Conservation (phyloP, 2,113 vertebrate genomes). For the Mastomys coucha region DNA sequence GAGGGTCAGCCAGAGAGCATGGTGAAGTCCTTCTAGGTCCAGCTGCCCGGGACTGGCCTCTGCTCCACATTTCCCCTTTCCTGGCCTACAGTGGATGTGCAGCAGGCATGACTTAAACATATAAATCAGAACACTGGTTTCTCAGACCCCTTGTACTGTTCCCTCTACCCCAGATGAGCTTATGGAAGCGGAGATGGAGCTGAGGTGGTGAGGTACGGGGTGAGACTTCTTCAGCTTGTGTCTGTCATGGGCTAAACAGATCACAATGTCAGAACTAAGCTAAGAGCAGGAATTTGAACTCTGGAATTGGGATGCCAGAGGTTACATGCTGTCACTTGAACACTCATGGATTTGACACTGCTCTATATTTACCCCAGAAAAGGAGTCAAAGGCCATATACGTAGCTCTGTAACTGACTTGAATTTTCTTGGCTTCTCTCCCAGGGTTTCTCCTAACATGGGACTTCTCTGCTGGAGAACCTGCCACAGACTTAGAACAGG, state of each 20-base stretch:
- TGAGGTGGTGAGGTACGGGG: not conserved
- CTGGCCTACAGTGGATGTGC: not conserved
- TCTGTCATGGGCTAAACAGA: not conserved
- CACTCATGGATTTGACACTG: not conserved
- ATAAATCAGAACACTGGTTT: not conserved
- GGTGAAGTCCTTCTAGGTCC: not conserved
- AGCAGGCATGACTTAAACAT: not conserved
- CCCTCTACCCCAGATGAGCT: not conserved
- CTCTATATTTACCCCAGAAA: not conserved
- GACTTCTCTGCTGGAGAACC: not conserved
- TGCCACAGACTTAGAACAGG: not conserved
- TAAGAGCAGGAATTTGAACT: not conserved
- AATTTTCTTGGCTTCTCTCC: not conserved
- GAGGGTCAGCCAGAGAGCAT: not conserved
- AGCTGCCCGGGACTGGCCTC: not conserved
- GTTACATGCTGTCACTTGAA: not conserved
- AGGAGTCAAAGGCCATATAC: not conserved
- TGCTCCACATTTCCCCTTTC: not conserved
- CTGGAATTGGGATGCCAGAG: not conserved
- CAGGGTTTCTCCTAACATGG: not conserved
- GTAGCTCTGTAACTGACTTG: not conserved
- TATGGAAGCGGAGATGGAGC: not conserved
- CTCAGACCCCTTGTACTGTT: not conserved
- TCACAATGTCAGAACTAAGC: not conserved
- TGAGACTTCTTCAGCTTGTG: not conserved